phyloP scores from a whole-genome alignment of 1,140 invertebrate genomes.

The Leucophenga varia region DNA sequence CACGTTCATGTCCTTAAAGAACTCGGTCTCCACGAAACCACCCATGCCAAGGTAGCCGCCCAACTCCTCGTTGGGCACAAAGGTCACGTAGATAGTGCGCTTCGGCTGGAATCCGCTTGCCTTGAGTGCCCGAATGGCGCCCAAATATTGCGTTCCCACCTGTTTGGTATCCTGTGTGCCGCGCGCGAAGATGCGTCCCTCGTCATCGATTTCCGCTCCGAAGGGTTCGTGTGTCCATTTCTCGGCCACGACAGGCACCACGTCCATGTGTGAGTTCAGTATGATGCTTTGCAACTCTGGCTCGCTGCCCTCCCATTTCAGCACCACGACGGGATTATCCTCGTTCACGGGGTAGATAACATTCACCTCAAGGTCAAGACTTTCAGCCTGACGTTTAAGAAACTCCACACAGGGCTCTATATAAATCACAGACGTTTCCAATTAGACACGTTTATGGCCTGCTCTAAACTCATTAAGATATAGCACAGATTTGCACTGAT shows the following conservation, averaged over 20 bases:
- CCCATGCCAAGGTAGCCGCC: constrained; percentile 81
- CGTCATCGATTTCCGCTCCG: constrained; percentile 68
- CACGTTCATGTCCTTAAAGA: constrained; percentile 79
- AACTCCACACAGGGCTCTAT: constrained; percentile 61
- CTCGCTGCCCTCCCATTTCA: constrained; percentile 78
- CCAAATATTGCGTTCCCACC: constrained; percentile 77
- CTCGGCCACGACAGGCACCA: constrained; percentile 81
- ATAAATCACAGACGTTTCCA: constrained; percentile 56
- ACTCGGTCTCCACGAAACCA: constrained; percentile 72
- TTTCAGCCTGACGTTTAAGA: constrained; percentile 66
- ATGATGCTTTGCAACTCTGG: constrained; percentile 77
- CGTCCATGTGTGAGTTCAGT: constrained; percentile 84
- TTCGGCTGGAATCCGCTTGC: constrained; percentile 60
- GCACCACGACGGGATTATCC: constrained; percentile 67
- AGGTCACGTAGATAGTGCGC: constrained; percentile 73
- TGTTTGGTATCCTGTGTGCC: constrained; percentile 84
- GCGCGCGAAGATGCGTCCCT: constrained; percentile 77
- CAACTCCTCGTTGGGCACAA: constrained; percentile 92
- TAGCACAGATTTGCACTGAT: background rate
- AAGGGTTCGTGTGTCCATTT: constrained; percentile 71
- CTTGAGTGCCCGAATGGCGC: constrained; percentile 71
- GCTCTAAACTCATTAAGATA: constrained; percentile 2
- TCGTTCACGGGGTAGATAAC: constrained; percentile 56
- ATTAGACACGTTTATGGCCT: background rate
- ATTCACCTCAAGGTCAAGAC: constrained; percentile 62